Conservation (phyloP, 1,140 invertebrate species). For the Eupristina koningsbergeri region DNA sequence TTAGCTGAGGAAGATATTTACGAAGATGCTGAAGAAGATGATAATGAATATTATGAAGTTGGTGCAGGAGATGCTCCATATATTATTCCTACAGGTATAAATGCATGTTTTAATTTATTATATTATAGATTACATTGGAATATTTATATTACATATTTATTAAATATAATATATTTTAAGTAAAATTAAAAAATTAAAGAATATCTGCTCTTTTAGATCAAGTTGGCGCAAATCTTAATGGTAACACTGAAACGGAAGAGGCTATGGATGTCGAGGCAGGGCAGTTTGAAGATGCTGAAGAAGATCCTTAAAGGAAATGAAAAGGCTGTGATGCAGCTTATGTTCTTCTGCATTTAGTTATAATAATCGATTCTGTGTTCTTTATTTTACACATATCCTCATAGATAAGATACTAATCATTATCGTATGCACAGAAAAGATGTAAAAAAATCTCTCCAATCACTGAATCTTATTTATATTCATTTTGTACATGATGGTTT, state of each 20-base stretch:
- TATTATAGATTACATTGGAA: background rate
- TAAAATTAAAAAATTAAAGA: too few species aligned
- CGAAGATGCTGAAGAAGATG: constrained; percentile 73
- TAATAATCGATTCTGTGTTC: constrained; percentile 54
- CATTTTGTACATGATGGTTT: constrained; percentile 67
- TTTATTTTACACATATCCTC: constrained; percentile 41
- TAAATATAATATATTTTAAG: too few species aligned
- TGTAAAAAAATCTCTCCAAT: constrained; percentile 49
- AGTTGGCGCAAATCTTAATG: constrained; percentile 63
- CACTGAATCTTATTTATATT: constrained; percentile 68
- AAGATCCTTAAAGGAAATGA: constrained; percentile 64
- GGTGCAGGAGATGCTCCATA: constrained; percentile 65
- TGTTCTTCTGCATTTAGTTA: constrained; percentile 68
- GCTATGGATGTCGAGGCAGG: constrained; percentile 73
- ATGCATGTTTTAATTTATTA: background rate
- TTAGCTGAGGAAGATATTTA: constrained; percentile 71
- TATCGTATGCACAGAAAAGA: constrained; percentile 45
- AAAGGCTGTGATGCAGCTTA: constrained; percentile 51
- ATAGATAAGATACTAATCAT: constrained; percentile 45
- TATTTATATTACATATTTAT: too few species aligned
- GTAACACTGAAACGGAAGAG: constrained; percentile 66
- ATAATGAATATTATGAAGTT: constrained; percentile 66
- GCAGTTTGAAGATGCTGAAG: constrained; percentile 76
- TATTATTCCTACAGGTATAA: constrained; percentile 64
- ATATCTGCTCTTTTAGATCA: constrained; percentile 56